Conservation (phyloP, 2,797 vertebrate species). For the Argyrosomus regius region DNA sequence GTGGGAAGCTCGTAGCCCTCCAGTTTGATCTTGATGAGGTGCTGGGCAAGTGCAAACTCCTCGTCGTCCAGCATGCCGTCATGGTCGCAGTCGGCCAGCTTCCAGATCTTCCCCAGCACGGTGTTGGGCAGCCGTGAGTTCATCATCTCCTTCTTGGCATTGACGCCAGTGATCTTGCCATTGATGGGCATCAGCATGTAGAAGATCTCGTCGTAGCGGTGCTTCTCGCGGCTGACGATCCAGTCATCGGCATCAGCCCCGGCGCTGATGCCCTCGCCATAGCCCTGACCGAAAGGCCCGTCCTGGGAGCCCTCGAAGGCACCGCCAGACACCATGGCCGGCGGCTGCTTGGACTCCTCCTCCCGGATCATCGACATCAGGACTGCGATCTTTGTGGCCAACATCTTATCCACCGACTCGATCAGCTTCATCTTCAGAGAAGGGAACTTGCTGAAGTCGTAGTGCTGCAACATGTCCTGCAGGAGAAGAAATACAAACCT, state of each 20-base stretch:
- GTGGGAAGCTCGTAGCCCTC: constrained; percentile 94
- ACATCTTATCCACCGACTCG: constrained; percentile 96
- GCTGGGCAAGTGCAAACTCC: constrained; percentile 96
- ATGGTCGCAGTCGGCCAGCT: constrained; percentile 93
- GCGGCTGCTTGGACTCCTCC: constrained; percentile 91
- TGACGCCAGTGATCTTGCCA: constrained; percentile 94
- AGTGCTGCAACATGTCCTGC: constrained; percentile 94
- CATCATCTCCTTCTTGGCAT: constrained; percentile 98
- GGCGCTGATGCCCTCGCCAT: constrained; percentile 95
- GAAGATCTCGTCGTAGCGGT: constrained; percentile 97
- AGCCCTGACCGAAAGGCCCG: constrained; percentile 95
- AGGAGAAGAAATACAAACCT: constrained; percentile 23
- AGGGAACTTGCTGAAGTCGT: constrained; percentile 96
- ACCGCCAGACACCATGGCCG: constrained; percentile 91
- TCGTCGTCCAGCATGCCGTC: constrained; percentile 98
- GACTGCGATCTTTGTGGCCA: constrained; percentile 91
- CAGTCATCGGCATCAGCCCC: constrained; percentile 94
- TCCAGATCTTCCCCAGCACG: constrained; percentile 98
- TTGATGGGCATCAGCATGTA: constrained; percentile 96
- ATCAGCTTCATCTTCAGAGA: constrained; percentile 95
- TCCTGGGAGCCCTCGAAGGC: constrained; percentile 94
- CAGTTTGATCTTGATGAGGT: constrained; percentile 96
- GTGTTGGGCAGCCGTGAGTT: constrained; percentile 96
- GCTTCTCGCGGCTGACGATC: constrained; percentile 96
- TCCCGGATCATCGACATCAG: constrained; percentile 94